These are phyloP conservation scores for Caenorhabditis becei DNA, from an alignment of 2,888 invertebrate species.

Conservation along the genomic window DNA sequence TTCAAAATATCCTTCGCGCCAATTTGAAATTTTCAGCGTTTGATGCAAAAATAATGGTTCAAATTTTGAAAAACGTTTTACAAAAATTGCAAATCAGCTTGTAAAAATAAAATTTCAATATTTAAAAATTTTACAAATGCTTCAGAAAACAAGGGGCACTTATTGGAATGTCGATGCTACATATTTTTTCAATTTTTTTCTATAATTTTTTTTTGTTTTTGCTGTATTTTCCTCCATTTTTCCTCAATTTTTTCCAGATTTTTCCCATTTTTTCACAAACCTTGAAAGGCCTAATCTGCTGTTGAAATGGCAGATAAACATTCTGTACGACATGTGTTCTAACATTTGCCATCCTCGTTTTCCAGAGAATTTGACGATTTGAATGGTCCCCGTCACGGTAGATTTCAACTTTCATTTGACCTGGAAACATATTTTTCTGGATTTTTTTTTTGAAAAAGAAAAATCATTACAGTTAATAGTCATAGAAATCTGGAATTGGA, in stretches of 20 bases:
- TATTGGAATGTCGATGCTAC: too few relatives aligned
- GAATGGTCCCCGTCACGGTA: slow-evolving; percentile 26
- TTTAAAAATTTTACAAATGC: too few relatives aligned
- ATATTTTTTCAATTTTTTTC: too few relatives aligned
- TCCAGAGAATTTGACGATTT: slow-evolving; percentile 55
- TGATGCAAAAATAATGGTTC: background rate
- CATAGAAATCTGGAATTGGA: too few relatives aligned
- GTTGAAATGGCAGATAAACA: slow-evolving; percentile 46
- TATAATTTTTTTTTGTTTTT: too few relatives aligned
- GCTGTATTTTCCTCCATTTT: background rate
- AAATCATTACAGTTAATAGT: too few relatives aligned
- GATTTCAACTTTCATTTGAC: slow-evolving; percentile 56
- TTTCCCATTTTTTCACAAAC: slow-evolving; percentile 5
- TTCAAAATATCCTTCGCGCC: too few relatives aligned
- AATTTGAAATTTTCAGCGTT: background rate
- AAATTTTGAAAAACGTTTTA: background rate
- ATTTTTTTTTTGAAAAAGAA: too few relatives aligned
- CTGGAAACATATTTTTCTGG: slow-evolving; percentile 14
- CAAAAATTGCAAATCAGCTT: too few relatives aligned
- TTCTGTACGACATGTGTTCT: slow-evolving; percentile 59
- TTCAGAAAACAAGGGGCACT: too few relatives aligned
- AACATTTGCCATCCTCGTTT: slow-evolving; percentile 53
- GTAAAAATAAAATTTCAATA: too few relatives aligned
- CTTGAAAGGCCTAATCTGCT: slow-evolving; percentile 37
- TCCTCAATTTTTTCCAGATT: background rate